Evolutionary conservation across 2,113 vertebrate genomes (phyloP).

Genomic region (Chaenogobius annularis): DNA sequence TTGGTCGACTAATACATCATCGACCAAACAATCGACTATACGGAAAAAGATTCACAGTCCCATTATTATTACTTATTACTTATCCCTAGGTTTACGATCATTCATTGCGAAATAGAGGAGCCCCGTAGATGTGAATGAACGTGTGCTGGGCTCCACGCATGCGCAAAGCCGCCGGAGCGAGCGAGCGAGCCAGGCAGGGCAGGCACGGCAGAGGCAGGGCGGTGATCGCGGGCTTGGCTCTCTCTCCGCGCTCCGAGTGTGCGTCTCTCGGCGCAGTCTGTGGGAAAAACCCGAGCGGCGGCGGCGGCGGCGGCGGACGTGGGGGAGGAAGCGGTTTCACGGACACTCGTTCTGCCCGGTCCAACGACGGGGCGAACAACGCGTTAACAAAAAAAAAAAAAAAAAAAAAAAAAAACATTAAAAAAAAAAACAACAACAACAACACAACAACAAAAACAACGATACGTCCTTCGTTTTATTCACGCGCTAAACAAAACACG

Average conservation of each 20-base stretch:
- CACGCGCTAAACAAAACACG: not conserved
- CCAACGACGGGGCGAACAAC: not conserved
- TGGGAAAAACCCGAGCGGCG: conserved; percentile 61
- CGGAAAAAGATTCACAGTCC: no score
- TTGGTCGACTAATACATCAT: no score
- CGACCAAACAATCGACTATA: no score
- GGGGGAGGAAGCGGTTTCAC: conserved; percentile 12
- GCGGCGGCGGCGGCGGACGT: conserved; percentile 39
- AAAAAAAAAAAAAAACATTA: not conserved
- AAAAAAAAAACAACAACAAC: conserved; percentile 5
- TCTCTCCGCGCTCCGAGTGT: not conserved
- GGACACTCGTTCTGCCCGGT: not conserved
- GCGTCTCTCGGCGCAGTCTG: conserved; percentile 25
- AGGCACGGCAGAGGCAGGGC: conserved; percentile 52
- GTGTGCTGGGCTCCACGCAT: conserved; percentile 71
- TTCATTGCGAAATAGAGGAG: conserved; percentile 10
- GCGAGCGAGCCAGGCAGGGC: not conserved
- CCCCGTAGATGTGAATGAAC: conserved; percentile 35
- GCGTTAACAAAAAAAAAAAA: not conserved
- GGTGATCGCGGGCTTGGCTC: conserved; percentile 65
- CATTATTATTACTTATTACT: not conserved
- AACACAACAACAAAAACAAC: no score
- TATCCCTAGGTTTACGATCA: not conserved
- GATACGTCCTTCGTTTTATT: not conserved
- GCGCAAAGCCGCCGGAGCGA: conserved; percentile 72